Evolutionary conservation across 2,888 invertebrate genomes (phyloP).

Genomic region (Timema podura): DNA sequence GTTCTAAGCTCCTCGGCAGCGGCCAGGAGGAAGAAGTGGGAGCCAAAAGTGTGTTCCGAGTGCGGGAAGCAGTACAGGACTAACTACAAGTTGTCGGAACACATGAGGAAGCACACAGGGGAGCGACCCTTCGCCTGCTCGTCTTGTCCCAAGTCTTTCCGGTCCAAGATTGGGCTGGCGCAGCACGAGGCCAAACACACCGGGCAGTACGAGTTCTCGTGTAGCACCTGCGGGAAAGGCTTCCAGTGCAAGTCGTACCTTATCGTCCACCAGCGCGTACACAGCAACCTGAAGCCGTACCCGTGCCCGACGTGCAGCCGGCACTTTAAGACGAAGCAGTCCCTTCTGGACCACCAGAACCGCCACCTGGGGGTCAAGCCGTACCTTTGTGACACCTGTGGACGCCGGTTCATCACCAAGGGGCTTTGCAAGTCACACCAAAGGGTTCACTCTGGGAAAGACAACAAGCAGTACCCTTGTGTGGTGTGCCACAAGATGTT

Average conservation of each 20-base stretch:
- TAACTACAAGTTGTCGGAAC: conserved; percentile 54
- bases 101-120: conserved; percentile 52
- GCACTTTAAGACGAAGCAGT: conserved; percentile 58
- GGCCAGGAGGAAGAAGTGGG: conserved; percentile 40
- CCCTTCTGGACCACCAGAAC: conserved; percentile 56
- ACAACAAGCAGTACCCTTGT: conserved; percentile 57
- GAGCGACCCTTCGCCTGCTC: conserved; percentile 56
- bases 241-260: conserved; percentile 58
- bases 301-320: conserved; percentile 55
- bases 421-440: conserved; percentile 57
- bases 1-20: too few species aligned
- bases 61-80: conserved; percentile 57
- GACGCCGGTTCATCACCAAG: conserved; percentile 56
- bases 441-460: conserved; percentile 54
- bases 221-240: conserved; percentile 57
- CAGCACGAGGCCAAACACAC: conserved; percentile 60
- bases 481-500: conserved; percentile 57
- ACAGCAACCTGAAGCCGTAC: conserved; percentile 56
- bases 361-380: conserved; percentile 58
- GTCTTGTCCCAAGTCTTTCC: conserved; percentile 55
- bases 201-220: conserved; percentile 54
- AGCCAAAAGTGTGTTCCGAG: conserved; percentile 51
- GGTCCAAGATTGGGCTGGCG: conserved; percentile 56
- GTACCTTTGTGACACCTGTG: conserved; percentile 55
- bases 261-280: conserved; percentile 57